A percentile compares a stretch with the other conserved stretches of the same genome.
Evolutionary conservation across 1,140 invertebrate species (phyloP).

Genomic region (Drosophila simulans): DNA sequence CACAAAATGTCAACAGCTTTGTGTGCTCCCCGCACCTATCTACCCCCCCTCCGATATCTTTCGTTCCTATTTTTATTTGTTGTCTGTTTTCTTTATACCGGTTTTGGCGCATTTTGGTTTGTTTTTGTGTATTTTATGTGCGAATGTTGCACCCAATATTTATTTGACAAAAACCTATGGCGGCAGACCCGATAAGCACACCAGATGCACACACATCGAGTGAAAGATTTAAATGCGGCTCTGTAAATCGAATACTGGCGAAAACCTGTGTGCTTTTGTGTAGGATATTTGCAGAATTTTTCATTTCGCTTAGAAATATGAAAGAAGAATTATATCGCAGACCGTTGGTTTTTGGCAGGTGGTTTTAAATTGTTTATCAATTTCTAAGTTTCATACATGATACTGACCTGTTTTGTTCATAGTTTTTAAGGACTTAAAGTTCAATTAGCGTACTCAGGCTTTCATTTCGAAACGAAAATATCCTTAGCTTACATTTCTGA

Average conservation of each 20-base stretch:
- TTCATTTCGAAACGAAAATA: constrained; percentile 1
- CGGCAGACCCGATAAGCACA: constrained; percentile 59
- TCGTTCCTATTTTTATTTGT: constrained; percentile 14
- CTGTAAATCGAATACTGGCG: constrained; percentile 29
- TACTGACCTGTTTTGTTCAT: too few species aligned
- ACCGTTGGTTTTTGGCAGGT: neutral
- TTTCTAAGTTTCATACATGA: neutral
- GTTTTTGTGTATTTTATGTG: constrained; percentile 55
- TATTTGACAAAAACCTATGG: constrained; percentile 72
- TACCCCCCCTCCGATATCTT: constrained; percentile 39
- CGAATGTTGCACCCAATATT: constrained; percentile 60
- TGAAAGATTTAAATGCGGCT: constrained; percentile 45
- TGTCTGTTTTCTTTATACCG: constrained; percentile 29
- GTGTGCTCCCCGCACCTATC: constrained; percentile 32
- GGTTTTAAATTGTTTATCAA: neutral
- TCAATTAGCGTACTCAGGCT: too few species aligned
- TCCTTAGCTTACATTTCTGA: neutral
- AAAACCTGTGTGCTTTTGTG: neutral
- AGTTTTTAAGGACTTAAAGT: too few species aligned
- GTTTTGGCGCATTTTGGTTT: constrained; percentile 22
- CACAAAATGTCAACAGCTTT: constrained; percentile 70
- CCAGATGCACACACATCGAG: constrained; percentile 21
- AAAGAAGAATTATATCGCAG: constrained; percentile 5
- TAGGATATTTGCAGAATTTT: constrained; percentile 22
- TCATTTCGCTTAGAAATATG: constrained; percentile 7